phyloP scores from a whole-genome alignment of 2,888 invertebrate species.

The Cephus spinipes region DNA sequence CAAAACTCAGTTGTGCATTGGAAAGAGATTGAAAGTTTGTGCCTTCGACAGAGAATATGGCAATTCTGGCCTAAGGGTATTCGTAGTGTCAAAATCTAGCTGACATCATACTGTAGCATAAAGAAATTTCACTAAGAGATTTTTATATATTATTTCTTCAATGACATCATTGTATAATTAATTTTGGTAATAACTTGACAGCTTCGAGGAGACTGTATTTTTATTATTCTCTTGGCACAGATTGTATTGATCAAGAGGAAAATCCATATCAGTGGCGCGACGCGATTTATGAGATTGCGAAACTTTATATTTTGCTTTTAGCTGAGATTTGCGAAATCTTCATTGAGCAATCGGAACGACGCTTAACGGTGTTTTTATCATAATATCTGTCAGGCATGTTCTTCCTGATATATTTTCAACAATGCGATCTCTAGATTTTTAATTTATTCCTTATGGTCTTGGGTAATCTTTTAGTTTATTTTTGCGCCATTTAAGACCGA shows the following conservation, averaged over 20 bases:
- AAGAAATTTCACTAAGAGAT: background rate
- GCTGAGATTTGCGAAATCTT: background rate
- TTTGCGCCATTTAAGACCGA: background rate
- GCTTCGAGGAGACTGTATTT: background rate
- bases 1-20: constrained; percentile 19
- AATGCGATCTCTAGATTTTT: background rate
- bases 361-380: background rate
- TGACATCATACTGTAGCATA: background rate
- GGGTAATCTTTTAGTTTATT: background rate
- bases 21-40: background rate
- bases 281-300: background rate
- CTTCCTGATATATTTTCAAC: background rate
- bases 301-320: background rate
- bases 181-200: too few species aligned
- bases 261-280: background rate
- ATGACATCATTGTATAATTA: too few species aligned
- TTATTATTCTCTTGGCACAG: background rate
- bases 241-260: background rate
- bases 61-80: background rate
- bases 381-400: background rate
- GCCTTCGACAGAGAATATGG: background rate
- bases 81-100: background rate
- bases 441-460: background rate
- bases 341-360: background rate
- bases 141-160: background rate